These are phyloP conservation scores for Anthophora plumipes DNA, from an alignment of 2,888 invertebrate genomes.

Conservation along the genomic window DNA sequence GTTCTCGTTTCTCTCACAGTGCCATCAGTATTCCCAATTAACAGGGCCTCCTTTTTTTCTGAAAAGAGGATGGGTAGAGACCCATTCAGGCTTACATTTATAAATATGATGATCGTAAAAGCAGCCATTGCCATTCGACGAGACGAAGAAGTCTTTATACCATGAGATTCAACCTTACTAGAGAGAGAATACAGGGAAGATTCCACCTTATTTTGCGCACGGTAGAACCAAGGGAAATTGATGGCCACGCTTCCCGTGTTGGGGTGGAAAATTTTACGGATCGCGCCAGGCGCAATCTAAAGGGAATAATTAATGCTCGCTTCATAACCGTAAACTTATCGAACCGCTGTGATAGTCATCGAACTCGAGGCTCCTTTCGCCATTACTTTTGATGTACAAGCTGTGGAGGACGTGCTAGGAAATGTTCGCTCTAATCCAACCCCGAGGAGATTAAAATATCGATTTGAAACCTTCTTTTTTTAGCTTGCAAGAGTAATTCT, in stretches of 20 bases:
- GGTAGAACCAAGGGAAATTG: slow-evolving; percentile 68
- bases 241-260: slow-evolving; percentile 63
- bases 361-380: slow-evolving; percentile 22
- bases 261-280: slow-evolving; percentile 66
- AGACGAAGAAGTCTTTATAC: slow-evolving; percentile 65
- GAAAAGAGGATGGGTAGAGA: slow-evolving; percentile 63
- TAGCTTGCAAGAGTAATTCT: too few relatives aligned
- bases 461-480: too few relatives aligned
- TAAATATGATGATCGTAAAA: slow-evolving; percentile 77
- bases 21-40: slow-evolving; percentile 82
- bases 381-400: background rate
- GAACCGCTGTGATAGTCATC: slow-evolving; percentile 39
- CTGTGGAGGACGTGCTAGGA: background rate
- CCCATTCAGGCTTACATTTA: slow-evolving; percentile 69
- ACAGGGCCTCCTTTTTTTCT: slow-evolving; percentile 78
- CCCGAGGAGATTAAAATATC: too few relatives aligned
- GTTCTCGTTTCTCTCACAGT: slow-evolving; percentile 70
- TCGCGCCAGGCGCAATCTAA: slow-evolving; percentile 71
- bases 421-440: background rate
- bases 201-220: slow-evolving; percentile 57
- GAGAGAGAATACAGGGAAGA: background rate
- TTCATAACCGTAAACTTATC: slow-evolving; percentile 61
- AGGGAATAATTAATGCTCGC: slow-evolving; percentile 75
- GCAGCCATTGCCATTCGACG: slow-evolving; percentile 71
- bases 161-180: slow-evolving; percentile 47